Base-by-base conservation (phyloP, 1,140 invertebrate species). In the Drosophila bocqueti region DNA sequence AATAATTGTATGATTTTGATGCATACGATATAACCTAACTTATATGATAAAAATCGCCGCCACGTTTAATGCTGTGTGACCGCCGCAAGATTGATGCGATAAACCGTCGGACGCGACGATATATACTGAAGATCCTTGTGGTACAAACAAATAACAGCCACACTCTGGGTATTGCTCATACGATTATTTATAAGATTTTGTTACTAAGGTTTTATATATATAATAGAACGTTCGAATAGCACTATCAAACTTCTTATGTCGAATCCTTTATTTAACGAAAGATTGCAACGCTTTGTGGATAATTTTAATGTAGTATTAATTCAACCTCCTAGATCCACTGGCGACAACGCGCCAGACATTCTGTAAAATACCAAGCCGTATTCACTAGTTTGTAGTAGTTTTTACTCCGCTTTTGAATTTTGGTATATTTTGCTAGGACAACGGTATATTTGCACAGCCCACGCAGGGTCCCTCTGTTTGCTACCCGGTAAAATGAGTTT, bases 1-100 rank as follows among this genome's bases (percentile, higher is more conserved):
- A 91, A 91, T 92, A 92, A 92, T 92, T 92, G 89, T 92, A 92
- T 92, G 91, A 92, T 91, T 92, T 78, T 92, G 91, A 92, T 92
- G 91, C 91, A 92, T 92, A 92, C 92, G 92, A 92, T 92, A 93
- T 93, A 93, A 93, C 92, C 92, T 93, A 93, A 93, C 92, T 93
- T 93, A 93, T 93, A 93, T 90, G 85, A 90, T 91, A 91, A 82
- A 87, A 82, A 87, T 84, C 82, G 85, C 85, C 85, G 83, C 83
- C 85, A 89, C 85, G 85, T 89, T 89, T 89, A 89, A 89, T 85
- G 75, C 66, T 86, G 76, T 75, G 74, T 86, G 49, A 71, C 76
- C 84, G 65, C 55, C 26, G 11, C 24, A 21, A n/a, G 46, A 52
- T 46, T 38, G 36, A 49, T 40, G 40, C 34, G 46, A 47, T 67